Conservation (phyloP, 2,797 vertebrate species). For the Sebastes paucispinis region DNA sequence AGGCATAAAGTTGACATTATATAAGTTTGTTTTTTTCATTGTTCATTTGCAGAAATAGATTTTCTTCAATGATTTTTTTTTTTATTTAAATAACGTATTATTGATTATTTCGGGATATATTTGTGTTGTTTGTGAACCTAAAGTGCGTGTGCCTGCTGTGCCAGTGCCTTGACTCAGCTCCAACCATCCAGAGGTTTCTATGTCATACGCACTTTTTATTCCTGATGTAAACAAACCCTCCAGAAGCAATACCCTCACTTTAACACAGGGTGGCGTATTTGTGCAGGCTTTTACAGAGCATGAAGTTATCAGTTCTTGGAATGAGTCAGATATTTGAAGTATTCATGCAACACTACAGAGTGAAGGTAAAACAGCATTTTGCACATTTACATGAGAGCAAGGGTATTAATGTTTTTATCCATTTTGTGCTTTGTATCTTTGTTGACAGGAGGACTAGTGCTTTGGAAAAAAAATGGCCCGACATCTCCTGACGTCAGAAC, state of each 20-base stretch:
- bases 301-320: constrained; percentile 2
- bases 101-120: not conserved
- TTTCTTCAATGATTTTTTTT: not conserved
- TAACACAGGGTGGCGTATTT: constrained; percentile 66
- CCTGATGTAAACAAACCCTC: constrained; percentile 84
- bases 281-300: constrained; percentile 11
- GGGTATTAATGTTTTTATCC: not conserved
- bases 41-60: not conserved
- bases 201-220: constrained; percentile 86
- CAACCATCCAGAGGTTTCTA: constrained; percentile 71
- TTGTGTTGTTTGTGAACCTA: not conserved
- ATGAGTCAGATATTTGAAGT: not conserved
- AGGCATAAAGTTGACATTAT: constrained; percentile 25
- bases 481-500: constrained; percentile 3
- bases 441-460: not conserved
- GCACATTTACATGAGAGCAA: not conserved
- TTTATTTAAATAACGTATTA: not conserved
- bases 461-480: not conserved
- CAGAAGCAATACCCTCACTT: constrained; percentile 6
- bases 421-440: not conserved
- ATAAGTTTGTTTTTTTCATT: constrained; percentile 12
- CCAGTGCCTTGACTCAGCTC: constrained; percentile 55
- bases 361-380: not conserved
- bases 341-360: constrained; percentile 2
- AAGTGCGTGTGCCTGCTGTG: constrained; percentile 11